phyloP scores from a whole-genome alignment of 2,797 vertebrate species.

The Carduelis carduelis region DNA sequence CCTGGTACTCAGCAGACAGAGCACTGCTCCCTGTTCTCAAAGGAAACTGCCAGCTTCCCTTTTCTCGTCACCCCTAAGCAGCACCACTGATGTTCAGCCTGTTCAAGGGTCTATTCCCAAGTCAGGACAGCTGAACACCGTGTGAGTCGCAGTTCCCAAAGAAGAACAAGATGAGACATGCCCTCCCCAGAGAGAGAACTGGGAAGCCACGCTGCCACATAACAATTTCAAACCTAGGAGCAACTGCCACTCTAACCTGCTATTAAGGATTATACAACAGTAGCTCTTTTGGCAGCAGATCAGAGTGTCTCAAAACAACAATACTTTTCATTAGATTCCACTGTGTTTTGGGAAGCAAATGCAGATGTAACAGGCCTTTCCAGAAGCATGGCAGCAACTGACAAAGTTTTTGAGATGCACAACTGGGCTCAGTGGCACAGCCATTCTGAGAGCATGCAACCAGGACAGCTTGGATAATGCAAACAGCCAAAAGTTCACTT shows the following conservation, averaged over 20 bases:
- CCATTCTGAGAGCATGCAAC: not conserved
- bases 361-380: not conserved
- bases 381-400: not conserved
- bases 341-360: not conserved
- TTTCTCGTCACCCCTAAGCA: not conserved
- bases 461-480: not conserved
- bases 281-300: conserved; percentile 28
- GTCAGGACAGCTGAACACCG: not conserved
- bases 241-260: conserved; percentile 17
- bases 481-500: not conserved
- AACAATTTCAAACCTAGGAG: not conserved
- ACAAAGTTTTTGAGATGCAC: not conserved
- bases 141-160: not conserved
- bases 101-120: not conserved
- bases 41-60: not conserved
- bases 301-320: not conserved
- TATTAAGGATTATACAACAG: conserved; percentile 46
- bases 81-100: not conserved
- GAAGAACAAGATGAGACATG: not conserved
- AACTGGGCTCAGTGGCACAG: not conserved
- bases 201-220: not conserved
- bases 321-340: not conserved
- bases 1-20: not conserved
- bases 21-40: not conserved
- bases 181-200: not conserved